Evolutionary conservation across 2,888 invertebrate genomes (phyloP), one percentile per base, ranked within the genome.

Genomic region (Eupithecia subfuscata): DNA sequence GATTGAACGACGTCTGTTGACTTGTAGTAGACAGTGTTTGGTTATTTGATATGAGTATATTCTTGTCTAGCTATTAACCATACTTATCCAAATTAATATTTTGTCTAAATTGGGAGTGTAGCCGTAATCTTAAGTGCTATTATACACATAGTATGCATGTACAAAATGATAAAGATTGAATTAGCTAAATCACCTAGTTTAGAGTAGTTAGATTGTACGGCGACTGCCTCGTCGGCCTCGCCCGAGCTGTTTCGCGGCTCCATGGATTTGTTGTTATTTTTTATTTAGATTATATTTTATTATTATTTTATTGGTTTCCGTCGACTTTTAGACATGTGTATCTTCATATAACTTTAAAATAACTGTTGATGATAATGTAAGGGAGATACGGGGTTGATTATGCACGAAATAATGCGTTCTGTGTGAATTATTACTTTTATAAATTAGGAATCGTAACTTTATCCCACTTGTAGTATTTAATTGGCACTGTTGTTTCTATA

Each of bases 401-500:
- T 75, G 77, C 79, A 76, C 82, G 78, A 72, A 78, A 79, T 70
- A 80, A 80, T 82, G 78, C 81, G 79, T 82, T 79, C 73, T 79
- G 80, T 82, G 75, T 82, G 75, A 76, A 75, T 76, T 77, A 77
- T 82, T 84, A 81, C 79, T 82, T 78, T 75, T 67, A 74, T 83
- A 84, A 82, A 84, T 81, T 84, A 82, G 80, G 77, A 83, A 83
- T 82, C 83, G 85, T 85, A 83, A 85, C 81, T 84, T 82, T 81
- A 85, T 83, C 84, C 85, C 87, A 88, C 86, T 86, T 86, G 86
- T 90, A 89, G 86, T 85, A 86, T 85, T 85, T 91, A 90, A 92
- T 94, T 91, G 93, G 93, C 94, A 92, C 92, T 94, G 94, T 94
- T 94, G 90, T 92, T 90, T 87, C 90, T 89, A 86, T 92, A 88